Conservation (phyloP, 1,140 invertebrate genomes). For the Macrobrachium rosenbergii region DNA sequence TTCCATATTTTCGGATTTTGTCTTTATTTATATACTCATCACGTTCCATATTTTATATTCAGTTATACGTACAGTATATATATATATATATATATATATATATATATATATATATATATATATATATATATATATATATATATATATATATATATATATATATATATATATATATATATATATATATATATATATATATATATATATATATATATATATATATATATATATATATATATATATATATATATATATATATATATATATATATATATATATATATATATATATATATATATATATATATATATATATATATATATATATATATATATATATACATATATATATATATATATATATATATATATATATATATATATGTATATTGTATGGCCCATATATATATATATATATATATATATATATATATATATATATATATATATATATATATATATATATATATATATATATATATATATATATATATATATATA, state of each 20-base stretch:
- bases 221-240: slow-evolving; percentile 5
- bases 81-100: slow-evolving; percentile 11
- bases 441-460: slow-evolving; percentile 29
- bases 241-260: slow-evolving; percentile 2
- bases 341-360: background rate
- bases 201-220: background rate
- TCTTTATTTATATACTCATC: no score
- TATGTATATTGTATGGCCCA: no score
- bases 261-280: background rate
- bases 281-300: background rate
- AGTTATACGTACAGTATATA: background rate
- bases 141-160: no score
- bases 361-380: background rate
- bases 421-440: background rate
- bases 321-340: background rate
- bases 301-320: background rate
- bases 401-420: background rate
- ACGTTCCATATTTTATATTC: no score
- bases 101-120: no score
- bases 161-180: no score
- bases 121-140: no score
- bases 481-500: background rate
- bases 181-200: no score
- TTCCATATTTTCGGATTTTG: no score
- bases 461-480: slow-evolving; percentile 15